phyloP scores from a whole-genome alignment of 2,113 vertebrate genomes.

The Sphyrna mokarran region DNA sequence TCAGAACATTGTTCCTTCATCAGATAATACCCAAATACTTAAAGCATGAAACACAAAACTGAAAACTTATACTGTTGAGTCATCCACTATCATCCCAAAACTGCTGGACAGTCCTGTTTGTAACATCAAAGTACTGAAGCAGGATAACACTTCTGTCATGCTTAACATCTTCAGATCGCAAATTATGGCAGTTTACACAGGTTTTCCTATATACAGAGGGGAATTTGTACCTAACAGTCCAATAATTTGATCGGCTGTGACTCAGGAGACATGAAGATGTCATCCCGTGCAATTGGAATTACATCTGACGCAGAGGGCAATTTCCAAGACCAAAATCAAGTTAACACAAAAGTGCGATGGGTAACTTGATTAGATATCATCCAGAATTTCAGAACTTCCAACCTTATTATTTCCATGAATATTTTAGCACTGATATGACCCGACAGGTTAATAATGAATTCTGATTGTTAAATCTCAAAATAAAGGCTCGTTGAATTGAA shows the following conservation, averaged over 20 bases:
- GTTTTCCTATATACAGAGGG: background rate
- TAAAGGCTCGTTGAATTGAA: background rate
- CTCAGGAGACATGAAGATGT: background rate
- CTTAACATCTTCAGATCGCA: background rate
- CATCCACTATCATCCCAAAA: background rate
- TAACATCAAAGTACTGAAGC: background rate
- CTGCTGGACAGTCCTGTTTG: background rate
- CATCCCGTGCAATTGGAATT: background rate
- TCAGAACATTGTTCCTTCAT: no score
- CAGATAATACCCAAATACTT: background rate
- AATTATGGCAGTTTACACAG: background rate
- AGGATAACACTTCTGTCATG: background rate
- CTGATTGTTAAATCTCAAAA: background rate
- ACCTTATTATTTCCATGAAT: background rate
- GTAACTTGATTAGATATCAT: background rate
- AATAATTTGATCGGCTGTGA: background rate
- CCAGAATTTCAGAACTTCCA: background rate
- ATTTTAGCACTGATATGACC: background rate
- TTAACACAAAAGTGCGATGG: background rate
- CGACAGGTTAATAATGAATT: background rate
- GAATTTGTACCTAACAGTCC: background rate
- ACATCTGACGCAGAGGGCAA: background rate
- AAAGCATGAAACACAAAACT: background rate
- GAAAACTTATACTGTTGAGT: background rate
- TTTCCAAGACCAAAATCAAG: background rate